phyloP scores from a whole-genome alignment of 2,888 invertebrate species.

The Lochmaea capreae region DNA sequence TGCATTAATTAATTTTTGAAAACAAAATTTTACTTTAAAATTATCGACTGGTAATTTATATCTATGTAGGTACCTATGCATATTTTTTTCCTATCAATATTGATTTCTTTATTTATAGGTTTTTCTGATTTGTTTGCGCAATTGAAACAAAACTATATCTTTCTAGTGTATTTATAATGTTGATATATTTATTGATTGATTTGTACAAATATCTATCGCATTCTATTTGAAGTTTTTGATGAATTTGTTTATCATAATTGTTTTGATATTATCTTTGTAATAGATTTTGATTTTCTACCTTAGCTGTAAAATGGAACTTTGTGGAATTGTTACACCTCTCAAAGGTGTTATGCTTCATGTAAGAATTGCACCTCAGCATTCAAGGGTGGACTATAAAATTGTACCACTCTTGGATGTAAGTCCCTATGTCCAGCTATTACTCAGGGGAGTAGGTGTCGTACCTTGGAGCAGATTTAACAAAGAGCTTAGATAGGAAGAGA shows the following conservation, averaged over 20 bases:
- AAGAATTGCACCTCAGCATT: no score
- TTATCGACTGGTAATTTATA: neutral
- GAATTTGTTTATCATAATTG: neutral
- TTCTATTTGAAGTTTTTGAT: neutral
- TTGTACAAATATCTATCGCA: neutral
- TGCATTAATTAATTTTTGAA: neutral
- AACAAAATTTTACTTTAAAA: neutral
- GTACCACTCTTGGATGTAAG: no score
- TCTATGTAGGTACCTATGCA: neutral
- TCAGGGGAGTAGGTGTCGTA: no score
- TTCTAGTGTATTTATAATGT: neutral
- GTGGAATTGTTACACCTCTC: no score
- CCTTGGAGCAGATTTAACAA: no score
- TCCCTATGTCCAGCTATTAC: no score
- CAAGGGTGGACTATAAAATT: no score
- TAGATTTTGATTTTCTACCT: constrained; percentile 2
- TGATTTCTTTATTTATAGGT: neutral
- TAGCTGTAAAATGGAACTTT: constrained; percentile 4
- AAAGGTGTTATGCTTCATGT: no score
- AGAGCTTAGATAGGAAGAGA: no score
- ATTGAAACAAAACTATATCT: neutral
- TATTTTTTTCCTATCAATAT: neutral
- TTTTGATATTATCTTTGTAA: neutral
- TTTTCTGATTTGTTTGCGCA: neutral
- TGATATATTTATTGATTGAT: neutral